Base-by-base conservation (phyloP, 2,113 vertebrate species). In the Astatotilapia flaviijosephi region DNA sequence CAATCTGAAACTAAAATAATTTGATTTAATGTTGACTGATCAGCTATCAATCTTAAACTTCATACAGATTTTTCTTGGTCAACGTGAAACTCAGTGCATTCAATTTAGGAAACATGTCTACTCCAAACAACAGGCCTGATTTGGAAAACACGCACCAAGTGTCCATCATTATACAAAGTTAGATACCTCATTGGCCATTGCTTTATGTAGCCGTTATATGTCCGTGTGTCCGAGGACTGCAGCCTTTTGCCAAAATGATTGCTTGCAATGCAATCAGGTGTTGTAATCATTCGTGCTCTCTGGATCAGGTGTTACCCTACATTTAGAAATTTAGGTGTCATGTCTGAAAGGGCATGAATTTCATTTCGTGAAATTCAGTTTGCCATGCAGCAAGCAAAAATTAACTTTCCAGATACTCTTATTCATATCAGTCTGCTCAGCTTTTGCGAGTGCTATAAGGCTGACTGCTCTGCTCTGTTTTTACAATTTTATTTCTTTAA, bases 101-200 rank as follows among this genome's bases (percentile, higher is more conserved):
- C 65, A 42, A 89, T 85, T 33, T 62, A 91, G 53, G 54, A 87
- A 77, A 81, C 82, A 54, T 5, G 4, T 87, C 77, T 85, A 55
- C 85, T 90, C 56, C 54, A 77, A 82, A 89, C 68, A 88, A 79
- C 70, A 82, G 33, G 83, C 56, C 88, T 58, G 80, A 94, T 88
- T 92, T 88, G 21, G 83, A 83, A 94, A 93, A 91, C 85, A 79
- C 68, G 56, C 86, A 86, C 84, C 85, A 87, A 92, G 88, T 84
- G 54, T 87, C 90, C 45, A 77, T 77, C 15, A 45, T 28, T 49
- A 31, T 4, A 33, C 26, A 0, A 13, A n/a, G 26, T 13, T 77
- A 4, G 73, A 77, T 51, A 77, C 26, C 42, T 51, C 17, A 33
- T 6, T 77, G 73, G 73, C 45, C 26, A 51, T 8, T 51, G 73